Evolutionary conservation across 2,888 invertebrate species (phyloP), one percentile per base, ranked within the genome.

Genomic region (Sinohyriopsis cumingii): DNA sequence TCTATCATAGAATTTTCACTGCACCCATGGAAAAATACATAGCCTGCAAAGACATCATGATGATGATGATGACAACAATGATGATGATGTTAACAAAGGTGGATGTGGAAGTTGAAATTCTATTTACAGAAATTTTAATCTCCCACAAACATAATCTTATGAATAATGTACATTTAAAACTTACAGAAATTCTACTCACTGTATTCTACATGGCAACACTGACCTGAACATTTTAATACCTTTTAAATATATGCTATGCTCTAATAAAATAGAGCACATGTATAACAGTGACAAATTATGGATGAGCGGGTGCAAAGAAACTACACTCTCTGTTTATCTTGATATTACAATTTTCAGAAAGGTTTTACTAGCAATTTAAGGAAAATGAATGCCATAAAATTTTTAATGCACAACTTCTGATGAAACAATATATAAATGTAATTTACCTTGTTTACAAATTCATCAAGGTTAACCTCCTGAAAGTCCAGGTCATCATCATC

Each of bases 381-480:
- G 15, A 7, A 20, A 1, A 20, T 63, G 3, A 20, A 22, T 45
- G n/a, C 9, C 9, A 63, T 20, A 18, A 18, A 25, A 61, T 24
- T 28, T 19, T 25, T 20, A 25, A 28, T 22, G 20, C 22, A 24
- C 3, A 5, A 61, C 3, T 20, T 24, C 24, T 6, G n/a, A 24
- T 6, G 6, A n/a, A 19, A 28, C 15, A 28, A n/a, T 24, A 55
- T 53, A 7, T 1, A 20, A 54, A 64, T 24, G 18, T 24, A 54
- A 54, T 45, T 64, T 68, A 80, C 82, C 77, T 84, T 81, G 62
- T 78, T 75, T 66, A 77, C 69, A 65, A 77, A 77, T 19, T 85
- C 84, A 25, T 81, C 83, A 64, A 84, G 74, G 56, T 82, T 83
- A 25, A 80, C 81, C 53, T 82, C 81, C 45, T 81, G 77, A n/a